phyloP scores from a whole-genome alignment of 1,140 invertebrate species.

The Ostrea denselamellosa region DNA sequence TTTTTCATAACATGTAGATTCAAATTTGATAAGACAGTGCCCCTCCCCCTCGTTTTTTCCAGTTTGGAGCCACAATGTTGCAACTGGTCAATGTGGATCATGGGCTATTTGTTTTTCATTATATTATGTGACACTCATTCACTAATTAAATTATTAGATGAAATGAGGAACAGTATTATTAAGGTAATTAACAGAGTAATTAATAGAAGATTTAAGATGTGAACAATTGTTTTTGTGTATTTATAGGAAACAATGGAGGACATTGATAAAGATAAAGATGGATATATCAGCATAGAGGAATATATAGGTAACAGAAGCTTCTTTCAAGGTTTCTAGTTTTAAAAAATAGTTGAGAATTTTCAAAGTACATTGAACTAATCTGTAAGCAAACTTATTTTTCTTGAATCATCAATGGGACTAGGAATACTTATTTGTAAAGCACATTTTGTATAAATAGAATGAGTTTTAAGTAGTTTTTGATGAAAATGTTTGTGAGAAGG shows the following conservation, averaged over 20 bases:
- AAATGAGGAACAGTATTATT: background rate
- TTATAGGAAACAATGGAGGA: constrained; percentile 95
- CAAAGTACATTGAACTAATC: no score
- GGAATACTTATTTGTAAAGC: no score
- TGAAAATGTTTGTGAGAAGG: no score
- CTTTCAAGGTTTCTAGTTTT: background rate
- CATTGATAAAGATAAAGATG: constrained; percentile 97
- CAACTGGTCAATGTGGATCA: background rate
- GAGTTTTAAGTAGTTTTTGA: no score
- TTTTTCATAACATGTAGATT: no score
- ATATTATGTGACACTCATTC: background rate
- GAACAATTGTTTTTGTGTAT: background rate
- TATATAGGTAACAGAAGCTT: constrained; percentile 82
- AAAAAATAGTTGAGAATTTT: background rate
- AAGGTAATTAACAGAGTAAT: background rate
- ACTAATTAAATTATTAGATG: background rate
- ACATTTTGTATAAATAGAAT: no score
- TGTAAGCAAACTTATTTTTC: no score
- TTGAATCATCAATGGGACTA: no score
- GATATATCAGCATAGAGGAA: constrained; percentile 84
- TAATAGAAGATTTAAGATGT: background rate
- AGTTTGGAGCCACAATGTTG: no score
- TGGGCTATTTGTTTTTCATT: background rate
- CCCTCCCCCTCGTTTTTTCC: no score
- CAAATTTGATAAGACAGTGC: no score